Evolutionary conservation across 35 echinoderm and acorn worm genomes (phyloP).

Genomic region (Lytechinus pictus): DNA sequence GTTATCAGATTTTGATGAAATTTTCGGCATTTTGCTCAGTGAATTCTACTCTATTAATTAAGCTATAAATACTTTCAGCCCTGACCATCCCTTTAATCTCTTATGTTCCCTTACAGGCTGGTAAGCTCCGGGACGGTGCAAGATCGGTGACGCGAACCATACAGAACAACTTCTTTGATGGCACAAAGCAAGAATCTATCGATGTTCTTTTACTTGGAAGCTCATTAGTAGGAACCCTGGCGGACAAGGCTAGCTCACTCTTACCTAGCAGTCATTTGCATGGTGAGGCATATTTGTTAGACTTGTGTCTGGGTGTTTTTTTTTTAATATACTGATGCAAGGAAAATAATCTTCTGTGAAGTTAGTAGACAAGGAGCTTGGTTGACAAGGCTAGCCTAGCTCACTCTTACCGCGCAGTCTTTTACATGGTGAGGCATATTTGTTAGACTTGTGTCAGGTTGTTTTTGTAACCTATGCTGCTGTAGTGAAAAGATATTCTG

Average conservation of each 20-base stretch:
- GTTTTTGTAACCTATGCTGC: neutral
- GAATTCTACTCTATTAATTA: no score
- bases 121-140: conserved; percentile 89
- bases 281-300: conserved; percentile 60
- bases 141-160: conserved; percentile 89
- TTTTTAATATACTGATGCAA: no score
- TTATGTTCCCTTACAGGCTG: conserved; percentile 63
- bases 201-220: conserved; percentile 90
- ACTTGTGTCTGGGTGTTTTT: neutral
- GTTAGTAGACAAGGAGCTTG: conserved; percentile 45
- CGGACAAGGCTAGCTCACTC: conserved; percentile 86
- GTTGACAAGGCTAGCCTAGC: conserved; percentile 88
- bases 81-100: no score
- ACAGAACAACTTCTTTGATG: conserved; percentile 98
- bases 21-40: no score
- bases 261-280: conserved; percentile 90
- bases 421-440: conserved; percentile 71
- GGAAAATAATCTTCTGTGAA: neutral
- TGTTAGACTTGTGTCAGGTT: neutral
- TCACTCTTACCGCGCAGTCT: conserved; percentile 77
- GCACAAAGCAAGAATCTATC: conserved; percentile 98
- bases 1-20: no score
- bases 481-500: no score
- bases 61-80: no score
- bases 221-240: conserved; percentile 82